A percentile compares a stretch with the other conserved stretches of the same genome.
Evolutionary conservation across 2,797 vertebrate genomes (phyloP).

Genomic region (Schizopygopsis malacanthus): DNA sequence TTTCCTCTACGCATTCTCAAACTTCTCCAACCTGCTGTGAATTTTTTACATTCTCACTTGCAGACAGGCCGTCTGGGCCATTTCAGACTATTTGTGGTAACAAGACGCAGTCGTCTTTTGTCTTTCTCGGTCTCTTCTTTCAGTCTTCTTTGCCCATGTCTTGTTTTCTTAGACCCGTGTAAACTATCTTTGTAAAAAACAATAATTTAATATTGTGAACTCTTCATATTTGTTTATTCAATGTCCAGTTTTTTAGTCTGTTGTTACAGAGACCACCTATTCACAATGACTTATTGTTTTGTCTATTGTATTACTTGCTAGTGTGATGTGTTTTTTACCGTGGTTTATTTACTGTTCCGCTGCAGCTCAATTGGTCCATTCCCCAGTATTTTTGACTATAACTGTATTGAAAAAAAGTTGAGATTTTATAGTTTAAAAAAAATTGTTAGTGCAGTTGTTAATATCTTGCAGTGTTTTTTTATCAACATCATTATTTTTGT

Average conservation of each 20-base stretch:
- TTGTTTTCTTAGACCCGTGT: neutral
- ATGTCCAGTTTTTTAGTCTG: neutral
- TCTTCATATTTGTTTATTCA: neutral
- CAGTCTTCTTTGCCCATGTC: neutral
- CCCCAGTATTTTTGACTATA: no score
- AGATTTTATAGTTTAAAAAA: no score
- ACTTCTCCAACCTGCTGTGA: neutral
- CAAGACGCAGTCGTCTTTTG: neutral
- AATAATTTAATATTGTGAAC: neutral
- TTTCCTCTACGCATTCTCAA: neutral
- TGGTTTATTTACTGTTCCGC: no score
- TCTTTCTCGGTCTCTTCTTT: neutral
- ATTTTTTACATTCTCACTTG: conserved; percentile 18
- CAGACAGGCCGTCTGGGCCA: conserved; percentile 7
- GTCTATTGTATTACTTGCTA: no score
- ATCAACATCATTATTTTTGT: no score
- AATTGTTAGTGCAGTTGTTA: no score
- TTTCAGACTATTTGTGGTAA: conserved; percentile 6
- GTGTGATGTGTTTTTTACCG: no score
- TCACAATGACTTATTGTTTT: neutral
- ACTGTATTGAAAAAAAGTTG: no score
- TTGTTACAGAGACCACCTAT: neutral
- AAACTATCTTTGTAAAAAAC: neutral
- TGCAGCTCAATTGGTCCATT: no score
- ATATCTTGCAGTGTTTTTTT: no score